A percentile compares a stretch with the other conserved stretches of the same genome.
Conservation (phyloP, 1,140 invertebrate genomes). For the Bombus confusus region DNA sequence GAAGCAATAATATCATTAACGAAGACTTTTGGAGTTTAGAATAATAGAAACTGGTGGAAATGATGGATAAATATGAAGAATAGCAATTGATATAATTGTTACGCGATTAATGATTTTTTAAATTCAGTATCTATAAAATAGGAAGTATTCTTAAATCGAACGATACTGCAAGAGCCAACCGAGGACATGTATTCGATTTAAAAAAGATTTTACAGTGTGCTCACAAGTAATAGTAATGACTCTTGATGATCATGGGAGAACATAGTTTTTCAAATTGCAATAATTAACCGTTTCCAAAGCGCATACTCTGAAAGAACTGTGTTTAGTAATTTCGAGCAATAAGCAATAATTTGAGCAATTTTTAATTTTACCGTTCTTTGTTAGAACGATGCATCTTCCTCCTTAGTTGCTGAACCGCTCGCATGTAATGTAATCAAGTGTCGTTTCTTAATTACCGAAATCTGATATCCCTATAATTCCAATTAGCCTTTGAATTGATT, state of each 20-base stretch:
- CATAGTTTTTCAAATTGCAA: conserved; percentile 18
- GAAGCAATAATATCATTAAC: background rate
- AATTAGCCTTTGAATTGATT: conserved; percentile 65
- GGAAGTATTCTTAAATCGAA: too few species aligned
- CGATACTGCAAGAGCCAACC: too few species aligned
- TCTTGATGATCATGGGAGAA: background rate
- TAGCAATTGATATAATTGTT: too few species aligned
- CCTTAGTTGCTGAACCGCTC: conserved; percentile 60
- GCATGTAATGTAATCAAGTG: conserved; percentile 54
- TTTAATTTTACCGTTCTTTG: conserved; percentile 13
- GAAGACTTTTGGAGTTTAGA: background rate
- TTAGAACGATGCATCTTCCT: background rate
- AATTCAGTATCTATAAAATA: too few species aligned
- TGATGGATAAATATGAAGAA: too few species aligned
- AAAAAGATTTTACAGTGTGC: too few species aligned
- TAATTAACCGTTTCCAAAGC: conserved; percentile 41
- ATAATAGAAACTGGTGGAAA: too few species aligned
- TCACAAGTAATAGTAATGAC: too few species aligned
- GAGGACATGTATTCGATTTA: too few species aligned
- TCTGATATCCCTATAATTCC: conserved; percentile 65
- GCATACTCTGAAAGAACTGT: too few species aligned
- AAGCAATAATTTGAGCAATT: conserved; percentile 37
- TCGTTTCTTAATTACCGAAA: conserved; percentile 63
- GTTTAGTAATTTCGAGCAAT: conserved; percentile 41
- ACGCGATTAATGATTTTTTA: too few species aligned